phyloP scores from a whole-genome alignment of 2,888 invertebrate species.

The Mycogona germanica region DNA sequence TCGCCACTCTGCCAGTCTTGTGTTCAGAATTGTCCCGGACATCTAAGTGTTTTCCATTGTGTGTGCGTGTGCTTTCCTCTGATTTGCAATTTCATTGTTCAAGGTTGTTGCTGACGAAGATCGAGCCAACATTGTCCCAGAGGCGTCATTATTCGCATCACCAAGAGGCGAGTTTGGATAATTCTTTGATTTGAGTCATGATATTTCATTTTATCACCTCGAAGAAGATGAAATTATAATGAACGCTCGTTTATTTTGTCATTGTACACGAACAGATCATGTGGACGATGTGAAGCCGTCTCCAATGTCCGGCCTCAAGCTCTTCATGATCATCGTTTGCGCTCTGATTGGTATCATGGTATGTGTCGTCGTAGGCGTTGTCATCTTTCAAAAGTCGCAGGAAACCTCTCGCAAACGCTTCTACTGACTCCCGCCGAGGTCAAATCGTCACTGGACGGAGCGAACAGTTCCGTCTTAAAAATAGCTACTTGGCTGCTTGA shows the following conservation, averaged over 20 bases:
- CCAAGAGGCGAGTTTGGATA: conserved; percentile 49
- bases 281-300: conserved; percentile 74
- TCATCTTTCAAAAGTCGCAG: conserved; percentile 86
- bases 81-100: conserved; percentile 16
- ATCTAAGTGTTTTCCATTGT: background rate
- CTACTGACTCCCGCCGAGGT: too few species aligned
- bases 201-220: conserved; percentile 15
- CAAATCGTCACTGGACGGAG: too few species aligned
- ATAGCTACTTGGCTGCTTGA: too few species aligned
- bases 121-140: conserved; percentile 71
- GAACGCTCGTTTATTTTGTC: too few species aligned
- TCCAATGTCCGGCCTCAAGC: conserved; percentile 77
- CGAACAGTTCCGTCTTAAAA: too few species aligned
- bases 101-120: conserved; percentile 44
- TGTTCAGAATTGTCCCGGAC: background rate
- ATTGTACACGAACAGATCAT: too few species aligned
- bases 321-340: conserved; percentile 75
- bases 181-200: background rate
- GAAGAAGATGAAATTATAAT: too few species aligned
- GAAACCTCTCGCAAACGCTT: conserved; percentile 81
- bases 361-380: conserved; percentile 72
- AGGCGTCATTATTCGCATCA: conserved; percentile 76
- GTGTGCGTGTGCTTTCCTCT: background rate
- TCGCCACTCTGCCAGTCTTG: background rate
- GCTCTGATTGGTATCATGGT: conserved; percentile 71